Evolutionary conservation across 2,113 vertebrate species (phyloP), one percentile per base, ranked within the genome.

Genomic region (Brachyhypopomus gauderio): DNA sequence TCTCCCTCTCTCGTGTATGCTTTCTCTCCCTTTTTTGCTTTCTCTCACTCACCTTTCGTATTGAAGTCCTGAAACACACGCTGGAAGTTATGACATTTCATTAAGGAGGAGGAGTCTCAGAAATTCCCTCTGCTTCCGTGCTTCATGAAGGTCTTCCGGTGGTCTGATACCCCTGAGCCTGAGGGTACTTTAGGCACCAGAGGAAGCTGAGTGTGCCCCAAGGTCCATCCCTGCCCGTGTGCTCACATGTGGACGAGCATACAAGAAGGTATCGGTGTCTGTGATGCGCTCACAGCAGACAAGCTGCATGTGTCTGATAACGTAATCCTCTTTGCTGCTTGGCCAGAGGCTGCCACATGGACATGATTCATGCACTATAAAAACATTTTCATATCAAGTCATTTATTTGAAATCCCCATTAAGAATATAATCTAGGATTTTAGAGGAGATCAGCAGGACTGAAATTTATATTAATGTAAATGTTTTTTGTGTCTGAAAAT

Each of bases 401-500:
- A 52, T 14, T 52, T 7, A 52, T 52, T 0, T 52, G 45, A 52
- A 52, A 52, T 11, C 9, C 12, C 12, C 12, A 14, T 52, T 52
- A 52, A 52, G 45, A 52, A 52, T 52, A 52, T 52, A 14, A 30
- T 52, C 45, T 4, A 8, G 12, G 9, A 14, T 11, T 14, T 52
- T 14, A 52, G 45, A 52, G 12, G 45, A 52, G 12, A 52, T 52
- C 45, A 52, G 12, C 41, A 41, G 41, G 41, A 3, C 4, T 1
- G 41, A 41, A 8, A 41, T 41, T 41, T 9, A 6, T 41, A 41
- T 41, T 41, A 2, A 60, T 20, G 20, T n/a, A 60, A 60, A n/a
- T 6, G 19, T 59, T 19, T 0, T 63, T 45, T 55, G 38, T 20
- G 22, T 16, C 75, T 73, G 27, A 79, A 80, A 81, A 86, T 84